phyloP scores from a whole-genome alignment of 2,797 vertebrate species.

The Acomys russatus region DNA sequence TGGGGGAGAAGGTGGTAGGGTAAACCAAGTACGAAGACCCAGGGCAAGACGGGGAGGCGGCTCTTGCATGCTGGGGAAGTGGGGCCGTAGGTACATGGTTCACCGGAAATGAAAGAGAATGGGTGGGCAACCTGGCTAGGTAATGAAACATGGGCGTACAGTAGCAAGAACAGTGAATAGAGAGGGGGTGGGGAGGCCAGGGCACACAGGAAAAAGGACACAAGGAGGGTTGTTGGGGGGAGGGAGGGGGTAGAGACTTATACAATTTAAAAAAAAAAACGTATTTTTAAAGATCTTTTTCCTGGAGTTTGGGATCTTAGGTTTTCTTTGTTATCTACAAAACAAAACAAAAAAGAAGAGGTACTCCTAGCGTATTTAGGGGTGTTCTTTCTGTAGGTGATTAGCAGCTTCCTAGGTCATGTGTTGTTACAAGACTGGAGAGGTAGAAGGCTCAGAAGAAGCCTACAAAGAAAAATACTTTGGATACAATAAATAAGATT shows the following conservation, averaged over 20 bases:
- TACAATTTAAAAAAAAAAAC: conserved; percentile 85
- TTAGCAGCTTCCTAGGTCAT: no score
- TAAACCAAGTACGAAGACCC: conserved; percentile 32
- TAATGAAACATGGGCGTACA: conserved; percentile 49
- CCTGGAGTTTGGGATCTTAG: conserved; percentile 82
- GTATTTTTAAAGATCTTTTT: conserved; percentile 85
- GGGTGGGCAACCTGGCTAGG: conserved; percentile 69
- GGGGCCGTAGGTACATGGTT: conserved; percentile 47
- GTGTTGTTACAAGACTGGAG: no score
- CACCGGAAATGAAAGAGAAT: conserved; percentile 56
- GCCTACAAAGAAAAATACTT: no score
- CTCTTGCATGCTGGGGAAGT: conserved; percentile 80
- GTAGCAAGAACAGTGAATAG: conserved; percentile 65
- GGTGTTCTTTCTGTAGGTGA: no score
- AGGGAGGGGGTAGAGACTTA: conserved; percentile 80
- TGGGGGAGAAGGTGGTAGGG: conserved; percentile 66
- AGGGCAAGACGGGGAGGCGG: conserved; percentile 63
- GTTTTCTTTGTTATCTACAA: conserved; percentile 85
- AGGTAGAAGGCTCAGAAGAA: no score
- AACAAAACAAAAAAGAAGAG: conserved; percentile 80
- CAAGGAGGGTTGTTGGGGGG: conserved; percentile 66
- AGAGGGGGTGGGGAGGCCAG: conserved; percentile 69
- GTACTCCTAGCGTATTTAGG: no score
- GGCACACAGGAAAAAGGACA: conserved; percentile 73
- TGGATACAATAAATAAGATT: no score